These are phyloP conservation scores for Neelides sp. DNA, from an alignment of 1,140 invertebrate species.

Conservation along the genomic window DNA sequence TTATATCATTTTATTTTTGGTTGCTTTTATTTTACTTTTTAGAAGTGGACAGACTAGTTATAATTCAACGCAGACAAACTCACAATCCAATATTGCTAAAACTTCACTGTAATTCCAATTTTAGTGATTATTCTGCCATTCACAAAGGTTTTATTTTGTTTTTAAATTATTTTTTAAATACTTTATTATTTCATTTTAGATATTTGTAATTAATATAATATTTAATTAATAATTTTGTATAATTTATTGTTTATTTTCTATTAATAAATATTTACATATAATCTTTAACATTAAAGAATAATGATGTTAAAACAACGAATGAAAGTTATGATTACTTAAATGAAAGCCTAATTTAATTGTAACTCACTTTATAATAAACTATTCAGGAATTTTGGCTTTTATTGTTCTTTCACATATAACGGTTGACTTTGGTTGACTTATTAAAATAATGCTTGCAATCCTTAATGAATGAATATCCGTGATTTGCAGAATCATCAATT, in stretches of 20 bases:
- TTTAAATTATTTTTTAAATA: neutral
- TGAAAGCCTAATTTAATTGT: too few species aligned
- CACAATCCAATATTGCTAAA: neutral
- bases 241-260: constrained; percentile 1
- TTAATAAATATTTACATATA: too few species aligned
- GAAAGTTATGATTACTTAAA: too few species aligned
- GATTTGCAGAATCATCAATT: constrained; percentile 70
- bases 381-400: too few species aligned
- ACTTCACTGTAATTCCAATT: neutral
- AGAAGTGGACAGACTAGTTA: neutral
- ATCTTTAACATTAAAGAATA: too few species aligned
- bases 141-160: constrained; percentile 1
- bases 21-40: neutral
- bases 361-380: too few species aligned
- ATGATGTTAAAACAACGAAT: too few species aligned
- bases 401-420: too few species aligned
- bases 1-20: neutral
- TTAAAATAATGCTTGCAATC: neutral
- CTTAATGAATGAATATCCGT: neutral
- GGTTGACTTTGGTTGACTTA: too few species aligned
- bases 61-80: neutral
- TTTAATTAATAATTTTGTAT: too few species aligned
- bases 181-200: neutral
- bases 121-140: neutral
- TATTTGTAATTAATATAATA: too few species aligned